Base-by-base conservation (phyloP, 2,113 vertebrate genomes). In the Triplophysa dalaica region DNA sequence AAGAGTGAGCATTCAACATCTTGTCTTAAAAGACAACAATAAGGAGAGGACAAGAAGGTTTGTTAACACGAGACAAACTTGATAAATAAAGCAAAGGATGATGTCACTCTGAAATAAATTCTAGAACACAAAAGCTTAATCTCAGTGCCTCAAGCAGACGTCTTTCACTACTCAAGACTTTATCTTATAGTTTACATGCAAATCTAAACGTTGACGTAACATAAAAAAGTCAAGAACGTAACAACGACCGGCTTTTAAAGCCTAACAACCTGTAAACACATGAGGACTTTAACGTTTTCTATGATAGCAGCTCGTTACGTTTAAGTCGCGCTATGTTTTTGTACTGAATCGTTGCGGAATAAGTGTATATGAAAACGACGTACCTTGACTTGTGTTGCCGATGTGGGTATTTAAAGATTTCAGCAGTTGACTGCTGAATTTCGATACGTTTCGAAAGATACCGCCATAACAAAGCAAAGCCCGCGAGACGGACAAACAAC, bases 401-500 rank as follows among this genome's bases (percentile, higher is more conserved):
- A 84, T 86, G 87, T 85, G 73, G 60, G 80, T 74, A 63, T 76
- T 75, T 80, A 29, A 21, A 52, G 56, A 75, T 77, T 2, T 14
- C 21, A 21, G 19, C 22, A 73, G 10, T 73, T 65, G 22, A 75
- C 50, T 1, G 61, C 21, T 75, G 43, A 81, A 78, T 48, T 64
- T 58, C 29, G 61, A 81, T 21, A 80, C 73, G 14, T 75, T 90
- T 91, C 83, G 67, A 92, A 92, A 83, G 38, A 85, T 88, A 85
- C 90, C 93, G 92, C 93, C 92, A 92, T 90, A 84, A 81, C 87
- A 89, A 91, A 89, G 87, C 90, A 87, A 88, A 91, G 88, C 92
- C 90, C 93, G 93, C 92, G 91, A 92, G 88, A 90, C 48, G 50
- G 76, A 54, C 74, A 73, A 79, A 68, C 22, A 21, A 8, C 24